Base-by-base conservation (phyloP, 2,888 invertebrate genomes). In the Heliconius erato region DNA sequence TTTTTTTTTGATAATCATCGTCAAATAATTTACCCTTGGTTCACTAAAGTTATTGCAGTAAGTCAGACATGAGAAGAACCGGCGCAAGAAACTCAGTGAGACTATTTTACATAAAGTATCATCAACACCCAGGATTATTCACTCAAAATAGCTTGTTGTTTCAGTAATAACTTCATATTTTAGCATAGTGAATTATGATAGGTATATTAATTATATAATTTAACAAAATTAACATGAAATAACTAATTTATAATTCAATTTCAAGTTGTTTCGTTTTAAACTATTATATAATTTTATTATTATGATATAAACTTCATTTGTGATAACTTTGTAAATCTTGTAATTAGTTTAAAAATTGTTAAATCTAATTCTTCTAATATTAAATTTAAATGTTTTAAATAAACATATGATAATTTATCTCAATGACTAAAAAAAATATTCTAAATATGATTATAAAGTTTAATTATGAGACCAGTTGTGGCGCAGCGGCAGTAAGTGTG, bases 141-240 rank as follows among this genome's bases (percentile, higher is more conserved):
- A 35, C 69, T 4, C 28, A 69, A n/a, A 40, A 71, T 71, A 71
- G 40, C n/a, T 71, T 40, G n/a, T 71, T 71, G 40, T 71, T 71
- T 71, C 40, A 71, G 71, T 71, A n/a, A 40, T 68, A 71, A 71
- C 40, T 28, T 14, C 12, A 65, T 26, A 26, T 65, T 65, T 26
- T 6, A 65, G 1, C 0, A 16, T 16, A 49, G 16, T 49, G 12
- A 49, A 49, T 23, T 23, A 40, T 35, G 1, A 71, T n/a, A 23
- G 14, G 35, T 69, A 23, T 12, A 40, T 40, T 11, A 71, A n/a
- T 40, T 71, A 40, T 40, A 12, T 40, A 40, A 71, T 12, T 71
- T 23, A 40, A 71, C 40, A 23, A 26, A 26, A 19, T 68, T 19
- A 3, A 32, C 5, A 32, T 68, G 6, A 35, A 68, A 35, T 32